phyloP scores from a whole-genome alignment of 2,888 invertebrate genomes.

The Schizotus pectinicornis region DNA sequence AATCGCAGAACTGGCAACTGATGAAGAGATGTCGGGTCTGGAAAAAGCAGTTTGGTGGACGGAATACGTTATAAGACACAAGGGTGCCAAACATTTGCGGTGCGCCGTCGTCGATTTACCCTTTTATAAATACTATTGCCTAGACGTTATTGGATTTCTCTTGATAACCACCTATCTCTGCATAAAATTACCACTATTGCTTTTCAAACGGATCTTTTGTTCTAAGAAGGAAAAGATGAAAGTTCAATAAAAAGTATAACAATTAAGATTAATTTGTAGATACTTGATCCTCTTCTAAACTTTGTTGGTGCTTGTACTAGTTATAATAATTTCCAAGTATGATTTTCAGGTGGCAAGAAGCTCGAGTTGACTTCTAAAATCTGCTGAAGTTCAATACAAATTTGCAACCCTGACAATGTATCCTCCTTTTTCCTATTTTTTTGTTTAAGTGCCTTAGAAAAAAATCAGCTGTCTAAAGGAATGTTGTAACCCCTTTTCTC shows the following conservation, averaged over 20 bases:
- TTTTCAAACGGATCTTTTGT: not conserved
- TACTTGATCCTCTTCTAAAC: too few species aligned
- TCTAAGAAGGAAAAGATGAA: not conserved
- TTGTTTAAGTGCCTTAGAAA: too few species aligned
- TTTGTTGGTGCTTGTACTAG: too few species aligned
- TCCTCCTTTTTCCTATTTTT: too few species aligned
- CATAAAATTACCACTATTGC: not conserved
- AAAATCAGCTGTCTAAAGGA: too few species aligned
- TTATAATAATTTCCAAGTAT: too few species aligned
- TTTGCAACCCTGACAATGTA: too few species aligned
- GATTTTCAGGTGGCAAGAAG: too few species aligned
- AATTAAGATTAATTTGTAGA: too few species aligned
- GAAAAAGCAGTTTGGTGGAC: slow-evolving; percentile 48
- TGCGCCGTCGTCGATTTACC: slow-evolving; percentile 37
- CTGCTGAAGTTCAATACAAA: too few species aligned
- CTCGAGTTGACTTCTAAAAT: too few species aligned
- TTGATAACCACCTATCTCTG: not conserved
- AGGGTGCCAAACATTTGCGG: slow-evolving; percentile 41
- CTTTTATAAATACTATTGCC: slow-evolving; percentile 40
- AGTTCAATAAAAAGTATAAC: not conserved
- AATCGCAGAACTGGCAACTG: slow-evolving; percentile 29
- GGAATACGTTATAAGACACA: slow-evolving; percentile 44
- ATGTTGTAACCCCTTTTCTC: too few species aligned
- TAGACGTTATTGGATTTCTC: slow-evolving; percentile 41
- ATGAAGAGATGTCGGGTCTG: slow-evolving; percentile 39